These are phyloP conservation scores for Drosophila phalerata DNA, from an alignment of 2,888 invertebrate genomes.

Conservation along the genomic window DNA sequence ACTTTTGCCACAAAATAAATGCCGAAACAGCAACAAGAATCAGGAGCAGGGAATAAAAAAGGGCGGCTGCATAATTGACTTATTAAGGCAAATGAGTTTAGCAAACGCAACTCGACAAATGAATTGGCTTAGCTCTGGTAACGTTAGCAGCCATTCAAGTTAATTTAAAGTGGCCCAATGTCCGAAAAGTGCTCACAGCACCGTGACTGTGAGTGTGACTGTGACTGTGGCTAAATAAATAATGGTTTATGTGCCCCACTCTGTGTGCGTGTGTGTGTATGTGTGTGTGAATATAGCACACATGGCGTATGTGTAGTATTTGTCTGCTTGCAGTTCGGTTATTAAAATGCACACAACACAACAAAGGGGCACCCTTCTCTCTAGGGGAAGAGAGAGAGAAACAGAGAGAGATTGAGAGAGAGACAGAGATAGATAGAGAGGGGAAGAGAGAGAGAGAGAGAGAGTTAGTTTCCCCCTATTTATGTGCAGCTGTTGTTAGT, in stretches of 20 bases:
- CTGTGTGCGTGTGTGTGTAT: slow-evolving; percentile 6
- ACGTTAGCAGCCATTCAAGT: slow-evolving; percentile 53
- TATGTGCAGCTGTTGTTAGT: slow-evolving; percentile 76
- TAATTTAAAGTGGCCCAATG: slow-evolving; percentile 67
- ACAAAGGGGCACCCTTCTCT: slow-evolving; percentile 3
- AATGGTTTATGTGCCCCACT: slow-evolving; percentile 61
- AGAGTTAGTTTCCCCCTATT: neutral
- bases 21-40: slow-evolving; percentile 14
- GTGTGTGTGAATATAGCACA: slow-evolving; percentile 42
- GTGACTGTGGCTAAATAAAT: slow-evolving; percentile 67
- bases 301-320: slow-evolving; percentile 73
- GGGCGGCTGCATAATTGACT: slow-evolving; percentile 64
- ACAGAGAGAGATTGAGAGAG: no score
- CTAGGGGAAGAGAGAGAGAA: neutral
- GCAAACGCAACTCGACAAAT: slow-evolving; percentile 52
- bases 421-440: neutral
- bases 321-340: slow-evolving; percentile 61
- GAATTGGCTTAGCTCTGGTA: slow-evolving; percentile 60
- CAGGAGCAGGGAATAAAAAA: slow-evolving; percentile 13
- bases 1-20: slow-evolving; percentile 30
- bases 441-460: neutral
- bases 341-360: slow-evolving; percentile 67
- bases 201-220: slow-evolving; percentile 20
- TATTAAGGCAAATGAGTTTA: slow-evolving; percentile 71
- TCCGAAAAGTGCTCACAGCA: slow-evolving; percentile 41